Evolutionary conservation across 2,888 invertebrate species (phyloP).

Genomic region (Empis stercorea): DNA sequence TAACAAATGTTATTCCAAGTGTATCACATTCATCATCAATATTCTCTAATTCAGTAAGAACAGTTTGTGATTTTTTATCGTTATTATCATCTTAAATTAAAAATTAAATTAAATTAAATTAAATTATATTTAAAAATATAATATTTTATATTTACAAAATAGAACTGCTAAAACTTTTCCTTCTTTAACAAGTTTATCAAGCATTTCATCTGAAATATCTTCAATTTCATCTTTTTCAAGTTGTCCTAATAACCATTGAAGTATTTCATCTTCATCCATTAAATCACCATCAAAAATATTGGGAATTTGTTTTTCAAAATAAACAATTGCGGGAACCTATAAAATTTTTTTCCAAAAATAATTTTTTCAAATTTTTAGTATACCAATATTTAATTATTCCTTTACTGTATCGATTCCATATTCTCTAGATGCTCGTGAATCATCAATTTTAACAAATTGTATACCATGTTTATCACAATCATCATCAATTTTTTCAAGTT

Average conservation of each 20-base stretch:
- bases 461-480: constrained; percentile 86
- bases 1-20: constrained; percentile 80
- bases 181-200: constrained; percentile 77
- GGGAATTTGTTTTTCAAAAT: constrained; percentile 87
- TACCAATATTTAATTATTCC: background rate
- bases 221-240: constrained; percentile 87
- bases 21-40: constrained; percentile 88
- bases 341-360: too few relatives aligned
- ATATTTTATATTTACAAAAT: too few relatives aligned
- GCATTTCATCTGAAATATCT: constrained; percentile 89
- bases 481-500: constrained; percentile 86
- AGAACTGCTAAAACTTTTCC: constrained; percentile 80
- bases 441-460: constrained; percentile 87
- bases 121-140: background rate
- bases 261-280: constrained; percentile 76
- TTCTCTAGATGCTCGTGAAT: constrained; percentile 66
- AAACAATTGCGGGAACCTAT: constrained; percentile 70
- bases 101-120: background rate
- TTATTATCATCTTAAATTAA: constrained; percentile 66
- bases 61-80: constrained; percentile 73
- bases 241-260: constrained; percentile 78
- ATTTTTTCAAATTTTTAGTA: too few relatives aligned
- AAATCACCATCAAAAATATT: constrained; percentile 86
- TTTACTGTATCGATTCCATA: constrained; percentile 63
- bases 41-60: constrained; percentile 78